Base-by-base conservation (phyloP, 1,140 invertebrate genomes). In the Globodera ellingtonae region DNA sequence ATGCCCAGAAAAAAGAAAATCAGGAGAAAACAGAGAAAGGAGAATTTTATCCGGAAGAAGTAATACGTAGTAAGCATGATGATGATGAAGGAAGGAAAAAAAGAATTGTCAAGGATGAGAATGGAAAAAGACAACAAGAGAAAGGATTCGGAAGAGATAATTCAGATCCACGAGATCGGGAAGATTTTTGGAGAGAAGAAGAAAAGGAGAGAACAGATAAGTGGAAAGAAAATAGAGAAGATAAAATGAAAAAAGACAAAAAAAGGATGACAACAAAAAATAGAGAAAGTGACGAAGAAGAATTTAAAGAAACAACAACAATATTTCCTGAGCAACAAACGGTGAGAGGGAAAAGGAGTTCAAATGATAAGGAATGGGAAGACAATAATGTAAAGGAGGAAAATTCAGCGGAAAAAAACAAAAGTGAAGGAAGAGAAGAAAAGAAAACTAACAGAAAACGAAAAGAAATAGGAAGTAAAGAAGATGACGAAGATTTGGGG, bases 301-400 rank as follows among this genome's bases (percentile, higher is more conserved):
- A 72, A 48, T 9, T 72, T 7, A 50, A 72, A 35, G 69, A 71
- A 21, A 35, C 35, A 35, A 35, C 35, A 35, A 35, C 35, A 52
- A 62, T 62, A 15, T 62, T 62, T 62, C 56, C 56, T 18, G 56
- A 62, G 5, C 56, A 62, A 15, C 52, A 18, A 15, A 74, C 5
- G 44, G 65, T 21, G 48, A 56, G n/a, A 75, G n/a, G 3, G n/a
- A 75, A 44, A 18, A 75, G n/a, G 5, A 56, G 52, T 50, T 44
- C 8, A 13, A 15, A 56, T 72, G 81, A 76, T 65, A 70, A 82
- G 48, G 66, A 74, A 13, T 69, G 76, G 10, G 70, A 78, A 35
- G 50, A 62, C 6, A 52, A 52, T 52, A 52, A 7, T 7, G 50
- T 9, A 52, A 52, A 52, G 52, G 52, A 6, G 15, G 52, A 52